Percentiles rank a stretch among this genome's conserved stretches.
Evolutionary conservation across 2,888 invertebrate genomes (phyloP).

Genomic region (Dicroscelio sp.): DNA sequence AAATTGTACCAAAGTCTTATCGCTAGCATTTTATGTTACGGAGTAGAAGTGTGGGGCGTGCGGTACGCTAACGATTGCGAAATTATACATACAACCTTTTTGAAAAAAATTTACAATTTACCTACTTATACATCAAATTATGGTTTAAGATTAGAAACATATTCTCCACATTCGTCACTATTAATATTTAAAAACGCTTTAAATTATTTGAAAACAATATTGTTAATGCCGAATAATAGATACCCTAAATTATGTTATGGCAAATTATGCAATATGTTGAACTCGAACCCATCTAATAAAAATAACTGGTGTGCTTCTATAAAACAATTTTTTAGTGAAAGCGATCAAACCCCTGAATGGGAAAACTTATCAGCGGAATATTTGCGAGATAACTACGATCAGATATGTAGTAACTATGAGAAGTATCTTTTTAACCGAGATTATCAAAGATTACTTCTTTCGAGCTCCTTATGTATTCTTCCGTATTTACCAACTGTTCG

Average conservation of each 20-base stretch:
- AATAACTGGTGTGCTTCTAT: too few species aligned
- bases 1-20: too few species aligned
- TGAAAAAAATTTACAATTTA: not conserved
- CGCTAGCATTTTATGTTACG: not conserved
- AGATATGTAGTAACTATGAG: not conserved
- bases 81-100: not conserved
- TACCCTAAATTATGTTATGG: too few species aligned
- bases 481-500: not conserved
- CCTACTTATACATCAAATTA: not conserved
- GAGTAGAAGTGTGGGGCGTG: not conserved
- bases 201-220: not conserved
- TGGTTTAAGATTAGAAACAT: not conserved
- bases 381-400: not conserved
- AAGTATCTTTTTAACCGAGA: not conserved
- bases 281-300: too few species aligned
- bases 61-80: not conserved
- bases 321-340: too few species aligned
- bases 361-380: too few species aligned
- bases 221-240: too few species aligned
- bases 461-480: not conserved
- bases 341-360: too few species aligned
- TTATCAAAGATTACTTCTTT: not conserved
- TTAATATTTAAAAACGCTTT: not conserved
- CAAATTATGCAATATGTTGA: too few species aligned
- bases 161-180: not conserved